Conservation (phyloP, 2,797 vertebrate genomes). For the Melanotaenia boesemani region DNA sequence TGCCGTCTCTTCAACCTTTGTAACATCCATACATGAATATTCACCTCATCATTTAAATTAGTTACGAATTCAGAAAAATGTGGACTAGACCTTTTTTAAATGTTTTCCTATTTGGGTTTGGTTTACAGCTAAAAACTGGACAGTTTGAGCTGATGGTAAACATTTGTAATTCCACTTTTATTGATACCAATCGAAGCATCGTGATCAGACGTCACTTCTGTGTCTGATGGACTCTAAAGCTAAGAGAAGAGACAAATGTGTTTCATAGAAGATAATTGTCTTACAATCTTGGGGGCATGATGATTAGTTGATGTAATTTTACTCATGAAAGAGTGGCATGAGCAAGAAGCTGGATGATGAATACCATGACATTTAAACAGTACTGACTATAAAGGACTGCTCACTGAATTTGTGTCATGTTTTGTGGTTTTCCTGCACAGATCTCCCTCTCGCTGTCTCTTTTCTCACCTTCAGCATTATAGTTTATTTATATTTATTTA, state of each 20-base stretch:
- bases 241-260: not conserved
- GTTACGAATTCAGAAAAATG: not conserved
- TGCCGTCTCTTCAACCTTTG: not conserved
- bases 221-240: not conserved
- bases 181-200: not conserved
- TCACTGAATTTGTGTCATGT: slow-evolving; percentile 20
- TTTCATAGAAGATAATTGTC: not conserved
- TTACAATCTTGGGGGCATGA: not conserved
- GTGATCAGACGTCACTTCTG: not conserved
- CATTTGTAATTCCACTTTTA: not conserved
- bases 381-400: slow-evolving; percentile 33
- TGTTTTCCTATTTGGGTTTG: too few relatives aligned
- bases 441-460: not conserved
- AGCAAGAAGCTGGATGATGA: slow-evolving; percentile 6
- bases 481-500: too few relatives aligned
- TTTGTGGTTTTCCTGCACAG: not conserved
- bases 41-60: not conserved
- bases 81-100: too few relatives aligned
- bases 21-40: not conserved
- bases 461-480: not conserved
- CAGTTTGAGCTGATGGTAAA: slow-evolving; percentile 33
- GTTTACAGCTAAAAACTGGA: not conserved
- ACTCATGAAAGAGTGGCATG: not conserved
- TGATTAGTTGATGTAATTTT: not conserved
- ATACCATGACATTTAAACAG: slow-evolving; percentile 9